Evolutionary conservation across 2,888 invertebrate species (phyloP).

Genomic region (Ariolimax columbianus): DNA sequence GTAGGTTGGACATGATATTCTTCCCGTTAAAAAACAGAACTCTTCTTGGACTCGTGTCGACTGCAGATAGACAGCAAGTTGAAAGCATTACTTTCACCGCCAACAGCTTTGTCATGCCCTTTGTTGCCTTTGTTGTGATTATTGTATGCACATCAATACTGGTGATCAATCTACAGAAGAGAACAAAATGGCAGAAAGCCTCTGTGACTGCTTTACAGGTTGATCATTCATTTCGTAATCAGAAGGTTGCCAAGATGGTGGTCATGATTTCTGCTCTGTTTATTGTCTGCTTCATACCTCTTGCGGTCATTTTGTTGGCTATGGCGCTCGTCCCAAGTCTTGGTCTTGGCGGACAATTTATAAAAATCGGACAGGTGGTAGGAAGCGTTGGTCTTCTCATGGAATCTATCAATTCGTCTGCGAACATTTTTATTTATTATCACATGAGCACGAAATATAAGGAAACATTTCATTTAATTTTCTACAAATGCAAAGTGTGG

Average conservation of each 20-base stretch:
- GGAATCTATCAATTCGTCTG: constrained; percentile 15
- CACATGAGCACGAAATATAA: background rate
- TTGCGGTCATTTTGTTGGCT: background rate
- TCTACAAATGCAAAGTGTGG: background rate
- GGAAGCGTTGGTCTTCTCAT: background rate
- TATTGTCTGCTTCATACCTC: background rate
- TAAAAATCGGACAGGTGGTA: background rate
- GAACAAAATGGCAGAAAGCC: background rate
- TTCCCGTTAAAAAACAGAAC: background rate
- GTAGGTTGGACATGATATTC: background rate
- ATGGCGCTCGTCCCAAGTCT: background rate
- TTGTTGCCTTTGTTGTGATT: background rate
- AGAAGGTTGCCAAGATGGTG: background rate
- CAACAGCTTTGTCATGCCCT: background rate
- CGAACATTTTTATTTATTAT: constrained; percentile 12
- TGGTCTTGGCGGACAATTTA: too few species aligned
- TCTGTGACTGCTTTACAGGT: background rate
- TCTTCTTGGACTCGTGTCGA: background rate
- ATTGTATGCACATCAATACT: background rate
- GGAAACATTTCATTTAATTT: background rate
- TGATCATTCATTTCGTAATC: background rate
- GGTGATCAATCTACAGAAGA: background rate
- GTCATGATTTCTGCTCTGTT: background rate
- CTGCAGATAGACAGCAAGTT: background rate
- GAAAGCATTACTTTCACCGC: background rate